phyloP scores from a whole-genome alignment of 2,888 invertebrate genomes.

The Plagiodera versicolora region DNA sequence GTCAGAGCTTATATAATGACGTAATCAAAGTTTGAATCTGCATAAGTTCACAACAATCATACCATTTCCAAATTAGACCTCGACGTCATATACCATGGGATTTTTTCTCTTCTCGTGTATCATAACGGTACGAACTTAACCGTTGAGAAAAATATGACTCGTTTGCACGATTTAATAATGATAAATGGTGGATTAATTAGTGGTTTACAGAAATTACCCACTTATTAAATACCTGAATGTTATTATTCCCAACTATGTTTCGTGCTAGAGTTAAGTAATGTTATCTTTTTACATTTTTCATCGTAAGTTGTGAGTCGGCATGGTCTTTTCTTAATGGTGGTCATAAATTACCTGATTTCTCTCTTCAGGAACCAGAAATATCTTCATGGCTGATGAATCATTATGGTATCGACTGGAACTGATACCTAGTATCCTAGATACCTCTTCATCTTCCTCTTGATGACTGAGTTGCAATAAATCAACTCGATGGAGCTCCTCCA shows the following conservation, averaged over 20 bases:
- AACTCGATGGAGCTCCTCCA: too few species aligned
- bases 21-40: too few species aligned
- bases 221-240: constrained; percentile 10
- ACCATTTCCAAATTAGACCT: too few species aligned
- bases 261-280: constrained; percentile 13
- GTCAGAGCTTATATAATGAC: too few species aligned
- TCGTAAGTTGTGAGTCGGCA: background rate
- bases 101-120: background rate
- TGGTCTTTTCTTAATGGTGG: background rate
- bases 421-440: background rate
- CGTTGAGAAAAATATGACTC: constrained; percentile 2
- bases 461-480: too few species aligned
- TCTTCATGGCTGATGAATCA: background rate
- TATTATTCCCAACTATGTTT: constrained; percentile 9
- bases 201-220: constrained; percentile 9
- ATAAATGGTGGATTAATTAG: constrained; percentile 13
- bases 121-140: constrained; percentile 3
- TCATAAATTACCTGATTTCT: constrained; percentile 4
- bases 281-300: constrained; percentile 15
- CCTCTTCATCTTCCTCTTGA: too few species aligned
- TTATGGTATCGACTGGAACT: background rate
- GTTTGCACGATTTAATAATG: constrained; percentile 16
- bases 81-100: background rate
- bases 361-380: background rate
- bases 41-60: too few species aligned